These are phyloP conservation scores for Columba janthina DNA, from an alignment of 2,113 vertebrate species.

Conservation along the genomic window DNA sequence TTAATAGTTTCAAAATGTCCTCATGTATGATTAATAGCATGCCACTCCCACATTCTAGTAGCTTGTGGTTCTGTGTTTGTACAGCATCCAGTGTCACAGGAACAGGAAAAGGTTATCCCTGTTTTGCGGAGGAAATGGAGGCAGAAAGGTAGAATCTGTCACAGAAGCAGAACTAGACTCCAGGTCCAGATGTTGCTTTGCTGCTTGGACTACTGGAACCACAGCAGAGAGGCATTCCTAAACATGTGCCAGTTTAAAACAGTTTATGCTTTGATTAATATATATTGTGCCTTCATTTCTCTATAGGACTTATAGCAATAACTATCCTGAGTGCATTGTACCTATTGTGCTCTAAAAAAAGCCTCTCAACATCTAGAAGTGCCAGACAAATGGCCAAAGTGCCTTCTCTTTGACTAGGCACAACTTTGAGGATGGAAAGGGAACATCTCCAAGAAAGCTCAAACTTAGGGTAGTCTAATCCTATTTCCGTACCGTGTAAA, in stretches of 20 bases:
- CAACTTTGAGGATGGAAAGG: background rate
- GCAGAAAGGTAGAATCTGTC: background rate
- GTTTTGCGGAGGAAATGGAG: background rate
- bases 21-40: background rate
- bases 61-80: conserved; percentile 24
- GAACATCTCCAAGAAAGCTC: background rate
- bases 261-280: background rate
- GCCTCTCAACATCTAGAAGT: background rate
- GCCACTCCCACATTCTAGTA: conserved; percentile 25
- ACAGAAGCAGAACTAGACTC: background rate
- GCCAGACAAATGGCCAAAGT: background rate
- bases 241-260: background rate
- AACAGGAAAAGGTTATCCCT: conserved; percentile 8
- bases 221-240: background rate
- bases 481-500: background rate
- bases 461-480: background rate
- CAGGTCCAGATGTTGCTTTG: background rate
- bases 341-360: background rate
- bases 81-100: background rate
- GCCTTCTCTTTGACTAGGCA: background rate
- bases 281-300: background rate
- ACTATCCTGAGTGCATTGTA: background rate
- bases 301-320: background rate
- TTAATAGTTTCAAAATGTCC: conserved; percentile 19
- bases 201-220: background rate